Percentiles rank a stretch among this genome's conserved stretches.
Evolutionary conservation across 2,888 invertebrate species (phyloP).

Genomic region (Prosapia bicincta): DNA sequence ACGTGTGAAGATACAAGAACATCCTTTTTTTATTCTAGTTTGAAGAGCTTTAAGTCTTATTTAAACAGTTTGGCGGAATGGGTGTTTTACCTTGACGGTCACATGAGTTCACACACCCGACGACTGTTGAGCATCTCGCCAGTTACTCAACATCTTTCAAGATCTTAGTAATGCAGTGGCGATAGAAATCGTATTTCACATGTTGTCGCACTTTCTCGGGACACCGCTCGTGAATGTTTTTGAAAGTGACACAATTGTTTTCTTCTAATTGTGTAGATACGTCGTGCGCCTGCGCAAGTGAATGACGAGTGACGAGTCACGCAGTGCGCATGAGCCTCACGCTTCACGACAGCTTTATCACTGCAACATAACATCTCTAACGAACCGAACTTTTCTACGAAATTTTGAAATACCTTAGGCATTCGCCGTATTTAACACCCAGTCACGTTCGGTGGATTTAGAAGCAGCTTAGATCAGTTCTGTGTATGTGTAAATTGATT

Average conservation of each 20-base stretch:
- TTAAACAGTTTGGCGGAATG: too few relatives aligned
- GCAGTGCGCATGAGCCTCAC: neutral
- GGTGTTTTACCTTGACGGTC: too few relatives aligned
- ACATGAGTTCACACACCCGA: too few relatives aligned
- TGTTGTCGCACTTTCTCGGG: neutral
- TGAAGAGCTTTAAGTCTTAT: too few relatives aligned
- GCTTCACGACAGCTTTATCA: neutral
- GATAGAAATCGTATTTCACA: slow-evolving; percentile 2
- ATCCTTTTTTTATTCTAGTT: too few relatives aligned
- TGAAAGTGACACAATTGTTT: slow-evolving; percentile 2
- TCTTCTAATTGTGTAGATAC: neutral
- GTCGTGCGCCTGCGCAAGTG: slow-evolving; percentile 2
- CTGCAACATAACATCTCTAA: neutral
- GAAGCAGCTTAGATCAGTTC: too few relatives aligned
- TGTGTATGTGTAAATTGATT: too few relatives aligned
- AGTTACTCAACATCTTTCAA: neutral
- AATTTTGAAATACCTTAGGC: neutral
- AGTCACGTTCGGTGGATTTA: too few relatives aligned
- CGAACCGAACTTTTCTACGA: neutral
- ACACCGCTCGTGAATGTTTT: neutral
- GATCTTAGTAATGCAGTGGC: neutral
- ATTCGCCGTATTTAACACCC: too few relatives aligned
- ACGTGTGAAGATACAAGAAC: too few relatives aligned
- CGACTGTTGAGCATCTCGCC: too few relatives aligned
- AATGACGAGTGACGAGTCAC: slow-evolving; percentile 2